phyloP scores from a whole-genome alignment of 2,113 vertebrate species.

The Chrysochloris asiatica region DNA sequence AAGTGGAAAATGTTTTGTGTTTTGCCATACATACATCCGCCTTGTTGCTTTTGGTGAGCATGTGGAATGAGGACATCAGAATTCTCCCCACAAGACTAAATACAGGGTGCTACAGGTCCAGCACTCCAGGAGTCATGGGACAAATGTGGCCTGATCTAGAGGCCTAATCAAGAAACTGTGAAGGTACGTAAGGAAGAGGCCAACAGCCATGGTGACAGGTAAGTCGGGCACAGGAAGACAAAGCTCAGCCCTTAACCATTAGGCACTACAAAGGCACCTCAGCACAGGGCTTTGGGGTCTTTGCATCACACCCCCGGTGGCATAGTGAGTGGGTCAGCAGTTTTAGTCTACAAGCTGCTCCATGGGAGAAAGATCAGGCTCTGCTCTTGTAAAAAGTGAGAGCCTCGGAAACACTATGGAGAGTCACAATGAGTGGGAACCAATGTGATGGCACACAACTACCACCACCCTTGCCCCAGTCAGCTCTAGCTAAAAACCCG shows the following conservation, averaged over 20 bases:
- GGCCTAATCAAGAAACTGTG: background rate
- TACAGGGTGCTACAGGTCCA: background rate
- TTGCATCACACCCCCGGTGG: no score
- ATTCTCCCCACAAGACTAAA: background rate
- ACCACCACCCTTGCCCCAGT: no score
- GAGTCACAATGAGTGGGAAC: no score
- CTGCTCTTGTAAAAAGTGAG: no score
- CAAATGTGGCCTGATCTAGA: background rate
- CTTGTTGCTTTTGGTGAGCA: background rate
- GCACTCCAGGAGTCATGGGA: background rate
- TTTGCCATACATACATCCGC: background rate
- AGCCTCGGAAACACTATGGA: no score
- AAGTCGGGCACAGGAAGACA: background rate
- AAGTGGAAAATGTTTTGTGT: no score
- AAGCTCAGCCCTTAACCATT: background rate
- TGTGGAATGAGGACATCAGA: background rate
- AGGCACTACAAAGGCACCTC: background rate
- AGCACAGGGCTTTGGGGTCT: accelerated
- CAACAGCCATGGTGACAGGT: accelerated
- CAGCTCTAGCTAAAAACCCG: background rate
- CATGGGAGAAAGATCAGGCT: no score
- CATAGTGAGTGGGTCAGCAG: no score
- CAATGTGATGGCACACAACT: no score
- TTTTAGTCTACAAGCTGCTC: no score
- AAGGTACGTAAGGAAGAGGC: background rate